phyloP scores from a whole-genome alignment of 2,797 vertebrate species.

The Lithobates sylvaticus region DNA sequence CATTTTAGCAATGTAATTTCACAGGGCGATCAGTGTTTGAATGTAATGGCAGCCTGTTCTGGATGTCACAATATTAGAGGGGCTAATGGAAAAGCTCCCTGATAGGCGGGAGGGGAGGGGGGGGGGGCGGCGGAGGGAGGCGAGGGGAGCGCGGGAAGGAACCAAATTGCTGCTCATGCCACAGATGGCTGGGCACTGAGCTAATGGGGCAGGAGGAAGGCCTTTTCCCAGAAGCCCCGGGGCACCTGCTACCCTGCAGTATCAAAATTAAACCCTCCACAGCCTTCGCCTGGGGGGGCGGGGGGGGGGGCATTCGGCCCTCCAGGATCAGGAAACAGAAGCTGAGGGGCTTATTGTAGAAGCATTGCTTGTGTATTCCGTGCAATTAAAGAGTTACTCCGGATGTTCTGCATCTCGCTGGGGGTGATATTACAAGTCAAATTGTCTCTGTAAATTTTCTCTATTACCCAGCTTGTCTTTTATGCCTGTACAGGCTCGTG shows the following conservation, averaged over 20 bases:
- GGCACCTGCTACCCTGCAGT: slow-evolving; percentile 79
- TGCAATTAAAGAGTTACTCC: neutral
- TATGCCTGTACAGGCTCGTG: neutral
- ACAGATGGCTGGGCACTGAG: slow-evolving; percentile 96
- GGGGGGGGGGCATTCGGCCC: no score
- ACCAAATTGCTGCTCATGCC: slow-evolving; percentile 88
- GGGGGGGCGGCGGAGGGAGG: neutral
- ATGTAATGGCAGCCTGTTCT: slow-evolving; percentile 89
- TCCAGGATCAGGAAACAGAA: neutral
- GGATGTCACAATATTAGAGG: slow-evolving; percentile 93
- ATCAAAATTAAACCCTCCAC: slow-evolving; percentile 74
- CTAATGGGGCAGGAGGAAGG: slow-evolving; percentile 95
- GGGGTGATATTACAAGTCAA: no score
- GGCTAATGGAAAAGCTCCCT: slow-evolving; percentile 91
- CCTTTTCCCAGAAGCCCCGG: slow-evolving; percentile 75
- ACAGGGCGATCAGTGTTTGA: slow-evolving; percentile 89
- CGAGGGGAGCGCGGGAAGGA: slow-evolving; percentile 66
- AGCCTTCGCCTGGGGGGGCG: neutral
- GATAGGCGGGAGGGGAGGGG: slow-evolving; percentile 82
- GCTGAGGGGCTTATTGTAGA: neutral
- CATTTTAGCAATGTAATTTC: slow-evolving; percentile 89
- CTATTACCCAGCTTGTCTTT: no score
- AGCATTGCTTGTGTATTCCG: no score
- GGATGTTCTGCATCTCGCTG: neutral
- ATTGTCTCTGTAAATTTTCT: no score